phyloP scores from a whole-genome alignment of 2,888 invertebrate genomes.

The Tachystola acroxantha region DNA sequence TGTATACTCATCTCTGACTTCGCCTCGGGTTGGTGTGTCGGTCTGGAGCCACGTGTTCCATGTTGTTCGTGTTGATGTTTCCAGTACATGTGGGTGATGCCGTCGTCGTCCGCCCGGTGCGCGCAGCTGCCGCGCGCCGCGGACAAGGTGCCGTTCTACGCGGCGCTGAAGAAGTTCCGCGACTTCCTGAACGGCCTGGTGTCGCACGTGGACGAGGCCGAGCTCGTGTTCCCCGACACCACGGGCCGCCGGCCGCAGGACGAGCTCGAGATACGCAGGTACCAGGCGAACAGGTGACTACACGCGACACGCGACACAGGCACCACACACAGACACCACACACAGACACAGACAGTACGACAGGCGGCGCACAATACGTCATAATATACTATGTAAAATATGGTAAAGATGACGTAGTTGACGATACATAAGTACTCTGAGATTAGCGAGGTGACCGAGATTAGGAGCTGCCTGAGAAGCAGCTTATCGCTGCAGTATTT shows the following conservation, averaged over 20 bases:
- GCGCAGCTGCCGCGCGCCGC: constrained; percentile 98
- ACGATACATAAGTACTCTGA: too few species aligned
- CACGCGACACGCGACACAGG: background rate
- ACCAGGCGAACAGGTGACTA: constrained; percentile 8
- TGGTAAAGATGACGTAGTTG: too few species aligned
- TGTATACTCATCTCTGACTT: too few species aligned
- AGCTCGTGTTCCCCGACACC: constrained; percentile 87
- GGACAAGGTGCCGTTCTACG: constrained; percentile 98
- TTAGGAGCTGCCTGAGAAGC: too few species aligned
- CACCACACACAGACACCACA: too few species aligned
- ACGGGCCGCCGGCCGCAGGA: constrained; percentile 68
- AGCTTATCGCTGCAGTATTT: too few species aligned
- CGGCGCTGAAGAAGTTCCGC: constrained; percentile 95
- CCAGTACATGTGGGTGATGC: constrained; percentile 99
- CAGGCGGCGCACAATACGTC: too few species aligned
- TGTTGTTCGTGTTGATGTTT: constrained; percentile 24
- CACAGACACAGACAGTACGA: too few species aligned
- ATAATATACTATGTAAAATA: too few species aligned
- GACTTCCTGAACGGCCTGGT: constrained; percentile 94
- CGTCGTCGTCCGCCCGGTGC: constrained; percentile 97
- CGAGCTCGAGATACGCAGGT: constrained; percentile 76
- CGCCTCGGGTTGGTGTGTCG: too few species aligned
- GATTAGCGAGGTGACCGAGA: too few species aligned
- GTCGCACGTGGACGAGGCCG: constrained; percentile 90
- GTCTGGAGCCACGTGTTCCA: too few species aligned